Evolutionary conservation across 2,113 vertebrate species (phyloP).

Genomic region (Monarcha castaneiventris): DNA sequence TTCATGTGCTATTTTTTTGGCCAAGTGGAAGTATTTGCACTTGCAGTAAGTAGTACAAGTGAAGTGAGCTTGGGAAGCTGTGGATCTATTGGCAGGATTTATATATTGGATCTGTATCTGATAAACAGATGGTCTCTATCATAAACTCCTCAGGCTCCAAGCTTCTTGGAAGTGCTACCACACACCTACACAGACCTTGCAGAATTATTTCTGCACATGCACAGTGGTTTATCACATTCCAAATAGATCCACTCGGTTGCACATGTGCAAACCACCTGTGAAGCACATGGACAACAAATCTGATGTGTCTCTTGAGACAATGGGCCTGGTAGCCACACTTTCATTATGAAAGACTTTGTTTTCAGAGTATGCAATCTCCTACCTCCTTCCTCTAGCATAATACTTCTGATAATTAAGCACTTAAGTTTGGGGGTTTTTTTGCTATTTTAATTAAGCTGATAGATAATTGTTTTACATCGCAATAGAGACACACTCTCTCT

Average conservation of each 20-base stretch:
- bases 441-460: not conserved
- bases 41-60: not conserved
- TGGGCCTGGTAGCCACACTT: not conserved
- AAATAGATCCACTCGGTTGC: not conserved
- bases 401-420: not conserved
- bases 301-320: not conserved
- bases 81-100: not conserved
- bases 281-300: not conserved
- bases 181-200: not conserved
- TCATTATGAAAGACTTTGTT: not conserved
- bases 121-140: not conserved
- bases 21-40: not conserved
- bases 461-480: not conserved
- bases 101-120: not conserved
- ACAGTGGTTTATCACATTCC: not conserved
- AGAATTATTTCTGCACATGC: not conserved
- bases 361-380: not conserved
- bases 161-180: not conserved
- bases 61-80: not conserved
- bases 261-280: not conserved
- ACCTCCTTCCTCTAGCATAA: not conserved
- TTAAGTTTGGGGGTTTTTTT: rapidly evolving
- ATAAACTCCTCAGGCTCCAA: not conserved
- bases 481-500: not conserved
- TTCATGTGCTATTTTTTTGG: not conserved